phyloP scores from a whole-genome alignment of 2,888 invertebrate genomes.

The Drosophila trichaetosa region DNA sequence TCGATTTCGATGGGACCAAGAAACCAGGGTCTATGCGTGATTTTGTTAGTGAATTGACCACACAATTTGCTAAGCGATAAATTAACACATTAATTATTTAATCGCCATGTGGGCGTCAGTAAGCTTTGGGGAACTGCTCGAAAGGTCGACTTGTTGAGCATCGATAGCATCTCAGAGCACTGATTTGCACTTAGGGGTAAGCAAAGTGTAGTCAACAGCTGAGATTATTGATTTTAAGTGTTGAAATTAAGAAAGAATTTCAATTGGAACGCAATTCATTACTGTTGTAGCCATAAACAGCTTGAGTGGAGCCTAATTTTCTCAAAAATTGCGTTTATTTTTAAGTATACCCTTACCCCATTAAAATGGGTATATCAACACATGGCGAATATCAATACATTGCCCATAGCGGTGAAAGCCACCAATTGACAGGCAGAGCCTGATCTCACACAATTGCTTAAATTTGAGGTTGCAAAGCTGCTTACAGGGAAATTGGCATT shows the following conservation, averaged over 20 bases:
- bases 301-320: not conserved
- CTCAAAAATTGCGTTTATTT: not conserved
- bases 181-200: constrained; percentile 22
- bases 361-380: not conserved
- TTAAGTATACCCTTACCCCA: too few relatives aligned
- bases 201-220: constrained; percentile 3
- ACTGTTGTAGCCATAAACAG: not conserved
- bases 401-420: not conserved
- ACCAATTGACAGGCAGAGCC: too few relatives aligned
- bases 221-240: constrained; percentile 28
- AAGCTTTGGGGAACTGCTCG: not conserved
- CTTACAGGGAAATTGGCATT: not conserved
- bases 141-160: constrained; percentile 45
- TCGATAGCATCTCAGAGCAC: constrained; percentile 9
- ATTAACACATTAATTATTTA: constrained; percentile 80
- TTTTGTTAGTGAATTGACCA: constrained; percentile 75
- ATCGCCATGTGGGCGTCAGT: constrained; percentile 19
- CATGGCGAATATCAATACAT: not conserved
- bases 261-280: not conserved
- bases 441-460: too few relatives aligned
- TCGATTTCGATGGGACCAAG: constrained; percentile 27
- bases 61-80: constrained; percentile 81
- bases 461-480: not conserved
- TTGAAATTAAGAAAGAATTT: not conserved
- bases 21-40: constrained; percentile 60